phyloP scores from a whole-genome alignment of 1,140 invertebrate genomes.

The Archivesica marissinica region DNA sequence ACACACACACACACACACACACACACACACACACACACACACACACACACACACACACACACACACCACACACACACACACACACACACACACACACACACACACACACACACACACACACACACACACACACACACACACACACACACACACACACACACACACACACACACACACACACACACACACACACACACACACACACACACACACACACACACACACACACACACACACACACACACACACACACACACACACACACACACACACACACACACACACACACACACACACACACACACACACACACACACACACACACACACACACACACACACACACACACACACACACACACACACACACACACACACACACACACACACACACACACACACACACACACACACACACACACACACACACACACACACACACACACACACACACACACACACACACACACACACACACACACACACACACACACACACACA shows the following conservation, averaged over 20 bases:
- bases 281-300: neutral
- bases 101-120: too few relatives aligned
- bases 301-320: neutral
- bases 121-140: too few relatives aligned
- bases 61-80: too few relatives aligned
- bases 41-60: too few relatives aligned
- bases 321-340: neutral
- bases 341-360: neutral
- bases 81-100: too few relatives aligned
- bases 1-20: too few relatives aligned
- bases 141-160: neutral
- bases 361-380: neutral
- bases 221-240: neutral
- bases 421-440: neutral
- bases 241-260: neutral
- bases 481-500: neutral
- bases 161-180: neutral
- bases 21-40: too few relatives aligned
- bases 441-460: neutral
- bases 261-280: neutral
- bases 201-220: neutral
- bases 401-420: neutral
- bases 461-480: neutral
- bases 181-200: neutral
- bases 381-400: neutral